Evolutionary conservation across 2,888 invertebrate genomes (phyloP).

Genomic region (Timandra comae): DNA sequence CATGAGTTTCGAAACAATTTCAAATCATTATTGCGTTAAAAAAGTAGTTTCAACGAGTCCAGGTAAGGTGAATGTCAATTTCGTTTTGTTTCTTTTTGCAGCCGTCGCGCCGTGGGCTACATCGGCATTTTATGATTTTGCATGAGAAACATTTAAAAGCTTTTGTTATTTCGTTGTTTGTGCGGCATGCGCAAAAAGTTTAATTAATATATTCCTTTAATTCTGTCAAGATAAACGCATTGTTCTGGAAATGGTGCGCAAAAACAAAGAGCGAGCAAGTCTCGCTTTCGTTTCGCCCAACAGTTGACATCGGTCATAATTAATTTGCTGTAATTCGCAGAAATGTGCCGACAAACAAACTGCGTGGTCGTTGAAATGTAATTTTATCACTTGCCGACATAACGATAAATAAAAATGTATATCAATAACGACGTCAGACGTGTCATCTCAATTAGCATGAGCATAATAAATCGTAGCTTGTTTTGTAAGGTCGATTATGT

Average conservation of each 20-base stretch:
- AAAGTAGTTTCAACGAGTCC: conserved; percentile 24
- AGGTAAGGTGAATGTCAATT: conserved; percentile 31
- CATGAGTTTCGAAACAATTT: conserved; percentile 43
- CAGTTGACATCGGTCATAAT: conserved; percentile 52
- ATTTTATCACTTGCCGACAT: conserved; percentile 56
- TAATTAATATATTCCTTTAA: conserved; percentile 45
- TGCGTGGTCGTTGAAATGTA: conserved; percentile 45
- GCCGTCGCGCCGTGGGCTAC: conserved; percentile 13
- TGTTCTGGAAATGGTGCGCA: conserved; percentile 63
- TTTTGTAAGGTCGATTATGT: conserved; percentile 4
- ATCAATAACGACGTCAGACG: conserved; percentile 38
- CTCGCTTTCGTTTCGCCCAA: conserved; percentile 29
- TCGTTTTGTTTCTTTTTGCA: conserved; percentile 18
- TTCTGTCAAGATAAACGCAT: conserved; percentile 62
- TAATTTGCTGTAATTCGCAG: conserved; percentile 65
- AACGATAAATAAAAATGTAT: conserved; percentile 54
- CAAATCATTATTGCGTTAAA: conserved; percentile 19
- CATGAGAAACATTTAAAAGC: conserved; percentile 36
- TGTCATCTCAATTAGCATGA: conserved; percentile 27
- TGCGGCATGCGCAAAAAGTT: conserved; percentile 45
- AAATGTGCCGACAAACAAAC: conserved; percentile 56
- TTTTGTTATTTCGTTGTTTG: conserved; percentile 27
- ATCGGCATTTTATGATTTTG: conserved; percentile 31
- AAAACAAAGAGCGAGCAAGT: conserved; percentile 61
- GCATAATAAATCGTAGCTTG: conserved; percentile 8